Percentiles rank a stretch among this genome's conserved stretches.
Conservation (phyloP, 2,113 vertebrate species). For the Lophochroa leadbeateri region DNA sequence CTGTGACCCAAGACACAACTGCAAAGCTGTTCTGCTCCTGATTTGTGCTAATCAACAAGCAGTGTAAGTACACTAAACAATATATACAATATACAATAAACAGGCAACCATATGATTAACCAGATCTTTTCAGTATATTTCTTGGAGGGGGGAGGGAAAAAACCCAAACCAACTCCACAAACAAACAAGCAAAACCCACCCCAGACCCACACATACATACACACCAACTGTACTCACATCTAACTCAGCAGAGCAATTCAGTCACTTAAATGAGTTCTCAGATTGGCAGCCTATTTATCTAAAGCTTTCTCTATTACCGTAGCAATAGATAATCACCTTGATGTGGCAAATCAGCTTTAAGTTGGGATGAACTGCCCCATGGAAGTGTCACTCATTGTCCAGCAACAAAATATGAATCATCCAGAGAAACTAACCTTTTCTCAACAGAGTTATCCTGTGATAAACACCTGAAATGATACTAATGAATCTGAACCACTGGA, state of each 20-base stretch:
- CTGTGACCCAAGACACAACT: not conserved
- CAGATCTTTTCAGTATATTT: not conserved
- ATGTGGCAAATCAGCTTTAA: not conserved
- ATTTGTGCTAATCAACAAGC: not conserved
- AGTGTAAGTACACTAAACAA: not conserved
- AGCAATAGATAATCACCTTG: not conserved
- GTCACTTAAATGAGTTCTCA: not conserved
- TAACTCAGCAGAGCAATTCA: not conserved
- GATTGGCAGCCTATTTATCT: not conserved
- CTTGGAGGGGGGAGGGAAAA: too few relatives aligned
- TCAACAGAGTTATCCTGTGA: not conserved
- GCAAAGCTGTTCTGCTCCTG: not conserved
- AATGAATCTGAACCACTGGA: not conserved
- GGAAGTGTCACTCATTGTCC: not conserved
- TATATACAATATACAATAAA: not conserved
- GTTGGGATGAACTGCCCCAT: not conserved
- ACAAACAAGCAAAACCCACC: not conserved
- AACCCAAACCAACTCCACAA: fast-evolving
- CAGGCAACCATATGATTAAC: not conserved
- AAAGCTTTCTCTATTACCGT: not conserved
- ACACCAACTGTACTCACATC: not conserved
- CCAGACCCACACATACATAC: not conserved
- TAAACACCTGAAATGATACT: not conserved
- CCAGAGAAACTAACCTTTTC: not conserved
- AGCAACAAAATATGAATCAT: not conserved